Conservation (phyloP, 2,888 invertebrate species). For the Eupsilia transversa region DNA sequence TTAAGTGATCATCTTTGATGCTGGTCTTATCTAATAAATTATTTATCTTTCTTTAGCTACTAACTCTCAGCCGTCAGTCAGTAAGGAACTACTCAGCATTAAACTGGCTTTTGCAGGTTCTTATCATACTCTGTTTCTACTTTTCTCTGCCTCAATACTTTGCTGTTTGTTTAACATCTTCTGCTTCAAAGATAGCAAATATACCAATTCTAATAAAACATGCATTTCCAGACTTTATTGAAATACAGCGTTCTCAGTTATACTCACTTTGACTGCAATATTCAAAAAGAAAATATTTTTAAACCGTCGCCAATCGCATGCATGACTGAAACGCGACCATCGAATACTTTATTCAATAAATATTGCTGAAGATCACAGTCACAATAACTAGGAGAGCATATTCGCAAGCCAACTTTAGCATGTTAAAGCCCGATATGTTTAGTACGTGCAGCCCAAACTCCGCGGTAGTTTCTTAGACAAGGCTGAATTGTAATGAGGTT, state of each 20-base stretch:
- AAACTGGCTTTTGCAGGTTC: not conserved
- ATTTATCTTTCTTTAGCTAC: not conserved
- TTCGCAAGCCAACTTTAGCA: constrained; percentile 36
- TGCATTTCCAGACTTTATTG: not conserved
- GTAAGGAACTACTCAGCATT: not conserved
- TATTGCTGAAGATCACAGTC: not conserved
- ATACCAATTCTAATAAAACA: not conserved
- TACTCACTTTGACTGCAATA: constrained; percentile 23
- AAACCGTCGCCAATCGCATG: constrained; percentile 24
- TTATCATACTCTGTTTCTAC: not conserved
- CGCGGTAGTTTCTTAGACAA: constrained; percentile 22
- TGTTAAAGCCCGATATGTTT: constrained; percentile 36
- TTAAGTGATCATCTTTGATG: not conserved
- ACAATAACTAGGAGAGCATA: constrained; percentile 51
- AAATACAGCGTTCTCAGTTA: not conserved
- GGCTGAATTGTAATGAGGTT: constrained; percentile 11
- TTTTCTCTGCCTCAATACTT: not conserved
- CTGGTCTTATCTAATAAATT: not conserved
- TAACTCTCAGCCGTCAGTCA: too few relatives aligned
- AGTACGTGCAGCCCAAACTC: constrained; percentile 44
- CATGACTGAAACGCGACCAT: constrained; percentile 8
- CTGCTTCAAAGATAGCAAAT: not conserved
- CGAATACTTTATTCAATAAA: constrained; percentile 19
- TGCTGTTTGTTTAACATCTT: not conserved
- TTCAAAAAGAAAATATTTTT: constrained; percentile 16